phyloP scores from a whole-genome alignment of 2,797 vertebrate genomes.

The Pseudomugil tenellus region DNA sequence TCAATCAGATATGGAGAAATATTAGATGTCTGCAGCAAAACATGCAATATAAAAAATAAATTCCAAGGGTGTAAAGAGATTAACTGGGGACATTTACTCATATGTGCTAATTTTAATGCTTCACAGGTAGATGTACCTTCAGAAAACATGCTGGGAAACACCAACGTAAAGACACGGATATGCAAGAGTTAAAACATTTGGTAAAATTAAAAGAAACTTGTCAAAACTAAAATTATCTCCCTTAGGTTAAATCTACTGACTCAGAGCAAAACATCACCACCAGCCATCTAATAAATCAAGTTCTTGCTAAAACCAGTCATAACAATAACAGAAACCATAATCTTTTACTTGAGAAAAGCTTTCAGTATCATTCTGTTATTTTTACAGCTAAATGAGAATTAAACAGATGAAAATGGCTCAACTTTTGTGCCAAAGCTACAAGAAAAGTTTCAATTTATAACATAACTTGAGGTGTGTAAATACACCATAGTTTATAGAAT shows the following conservation, averaged over 20 bases:
- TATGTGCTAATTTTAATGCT: neutral
- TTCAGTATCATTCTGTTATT: neutral
- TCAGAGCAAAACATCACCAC: neutral
- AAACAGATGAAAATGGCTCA: too few species aligned
- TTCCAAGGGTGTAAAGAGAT: neutral
- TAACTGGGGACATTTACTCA: neutral
- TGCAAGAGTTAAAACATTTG: neutral
- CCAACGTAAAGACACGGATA: neutral
- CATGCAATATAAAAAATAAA: neutral
- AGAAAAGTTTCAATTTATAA: neutral
- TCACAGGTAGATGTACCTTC: neutral
- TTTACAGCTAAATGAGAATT: neutral
- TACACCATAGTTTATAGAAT: neutral
- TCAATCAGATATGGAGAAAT: neutral
- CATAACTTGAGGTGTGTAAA: constrained; percentile 15
- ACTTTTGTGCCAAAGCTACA: neutral
- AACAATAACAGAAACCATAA: neutral
- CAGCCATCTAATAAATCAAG: neutral
- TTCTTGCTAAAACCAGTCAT: neutral
- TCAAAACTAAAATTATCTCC: neutral
- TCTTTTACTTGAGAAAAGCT: neutral
- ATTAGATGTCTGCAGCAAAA: neutral
- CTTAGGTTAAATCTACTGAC: neutral
- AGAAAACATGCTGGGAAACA: neutral
- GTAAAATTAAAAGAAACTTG: too few species aligned